These are phyloP conservation scores for Sander vitreus DNA, from an alignment of 2,113 vertebrate genomes.

Conservation along the genomic window DNA sequence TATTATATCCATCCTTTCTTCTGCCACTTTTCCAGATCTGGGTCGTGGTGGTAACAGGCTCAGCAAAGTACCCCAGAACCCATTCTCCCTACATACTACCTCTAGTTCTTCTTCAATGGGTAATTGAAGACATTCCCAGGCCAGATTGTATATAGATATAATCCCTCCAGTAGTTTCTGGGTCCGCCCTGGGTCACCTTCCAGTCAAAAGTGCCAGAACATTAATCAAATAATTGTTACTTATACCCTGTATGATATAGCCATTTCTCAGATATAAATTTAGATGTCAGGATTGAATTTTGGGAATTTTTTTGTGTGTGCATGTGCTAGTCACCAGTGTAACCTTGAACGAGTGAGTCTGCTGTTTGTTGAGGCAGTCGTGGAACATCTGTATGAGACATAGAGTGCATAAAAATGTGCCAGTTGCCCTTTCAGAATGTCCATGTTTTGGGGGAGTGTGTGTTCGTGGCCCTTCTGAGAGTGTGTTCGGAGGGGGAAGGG, in stretches of 20 bases:
- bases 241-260: not conserved
- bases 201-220: not conserved
- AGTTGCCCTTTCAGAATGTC: constrained; percentile 29
- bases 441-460: constrained; percentile 39
- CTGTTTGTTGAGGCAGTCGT: not conserved
- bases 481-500: constrained; percentile 54
- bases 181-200: not conserved
- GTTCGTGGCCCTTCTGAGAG: constrained; percentile 32
- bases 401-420: constrained; percentile 17
- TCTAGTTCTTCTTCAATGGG: not conserved
- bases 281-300: not conserved
- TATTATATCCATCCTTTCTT: not conserved
- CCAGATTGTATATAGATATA: not conserved
- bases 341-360: not conserved
- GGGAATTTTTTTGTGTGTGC: not conserved
- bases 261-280: not conserved
- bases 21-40: not conserved
- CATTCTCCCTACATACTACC: too few species aligned
- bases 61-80: not conserved
- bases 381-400: not conserved
- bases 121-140: not conserved
- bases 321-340: not conserved
- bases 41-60: not conserved
- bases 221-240: not conserved
- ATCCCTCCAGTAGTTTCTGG: not conserved